phyloP scores from a whole-genome alignment of 2,888 invertebrate species.

The Drosophila paracracens region DNA sequence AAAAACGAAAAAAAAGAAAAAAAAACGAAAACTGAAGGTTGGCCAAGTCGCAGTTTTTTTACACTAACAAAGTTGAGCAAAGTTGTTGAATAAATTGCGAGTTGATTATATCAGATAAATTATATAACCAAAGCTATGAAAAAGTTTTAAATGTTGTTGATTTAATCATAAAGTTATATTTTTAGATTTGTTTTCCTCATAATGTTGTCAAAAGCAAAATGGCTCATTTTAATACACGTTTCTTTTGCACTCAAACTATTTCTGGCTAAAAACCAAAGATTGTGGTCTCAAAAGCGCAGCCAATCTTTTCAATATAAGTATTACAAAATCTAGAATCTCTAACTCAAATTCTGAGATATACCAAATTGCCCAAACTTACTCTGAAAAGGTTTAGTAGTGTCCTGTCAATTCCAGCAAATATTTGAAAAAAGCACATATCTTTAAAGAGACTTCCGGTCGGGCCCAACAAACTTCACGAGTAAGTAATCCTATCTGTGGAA shows the following conservation, averaged over 20 bases:
- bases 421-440: not conserved
- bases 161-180: not conserved
- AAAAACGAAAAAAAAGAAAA: slow-evolving; percentile 24
- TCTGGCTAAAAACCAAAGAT: not conserved
- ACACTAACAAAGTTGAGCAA: slow-evolving; percentile 7
- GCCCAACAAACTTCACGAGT: not conserved
- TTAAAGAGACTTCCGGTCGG: not conserved
- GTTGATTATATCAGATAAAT: not conserved
- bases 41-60: slow-evolving; percentile 16
- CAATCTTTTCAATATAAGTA: not conserved
- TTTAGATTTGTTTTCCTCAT: not conserved
- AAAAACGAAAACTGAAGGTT: not conserved
- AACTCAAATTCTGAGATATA: not conserved
- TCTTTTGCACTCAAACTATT: not conserved
- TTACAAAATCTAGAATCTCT: not conserved
- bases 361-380: not conserved
- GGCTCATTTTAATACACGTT: not conserved
- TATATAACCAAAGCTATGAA: not conserved
- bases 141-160: not conserved
- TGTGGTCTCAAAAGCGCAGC: not conserved
- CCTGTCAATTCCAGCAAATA: not conserved
- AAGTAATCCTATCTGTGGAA: slow-evolving; percentile 7
- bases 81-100: not conserved
- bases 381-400: not conserved
- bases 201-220: not conserved